Evolutionary conservation across 2,113 vertebrate genomes (phyloP), one percentile per base, ranked within the genome.

Genomic region (Phyllostomus hastatus): DNA sequence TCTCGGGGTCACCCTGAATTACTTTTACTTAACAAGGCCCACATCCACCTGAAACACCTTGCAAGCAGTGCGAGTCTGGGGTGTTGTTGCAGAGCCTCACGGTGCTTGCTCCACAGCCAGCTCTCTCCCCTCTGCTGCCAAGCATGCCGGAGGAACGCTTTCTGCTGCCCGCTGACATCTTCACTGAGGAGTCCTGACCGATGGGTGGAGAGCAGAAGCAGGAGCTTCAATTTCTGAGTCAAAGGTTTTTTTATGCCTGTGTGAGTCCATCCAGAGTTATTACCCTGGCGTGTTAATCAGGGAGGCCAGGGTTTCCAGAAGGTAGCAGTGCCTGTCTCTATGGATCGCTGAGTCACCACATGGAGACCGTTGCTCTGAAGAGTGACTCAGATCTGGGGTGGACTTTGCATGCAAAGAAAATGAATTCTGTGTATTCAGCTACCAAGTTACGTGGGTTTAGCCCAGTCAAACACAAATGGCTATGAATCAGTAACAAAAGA

Each of bases 251-350:
- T 61, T 67, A 12, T 48, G 57, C 8, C 35, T 82, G 1, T 33
- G 24, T 22, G 28, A 94, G 52, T 24, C 19, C 16, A 78, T 16
- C 8, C 10, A 28, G 17, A 31, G 24, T 10, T 11, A 48, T 26
- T 10, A 5, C 1, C 26, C 10, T 20, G 8, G 41, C 0, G 0
- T 5, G 10, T 28, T 22, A 16, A 17, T 17, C 28, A 52, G 91
- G 33, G 92, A 59, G 31, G 12, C 33, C n/a, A n/a, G 43, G 11
- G 43, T 41, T 66, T 54, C 90, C n/a, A 48, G 52, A 67, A 2
- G 7, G 46, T 3, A 26, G 46, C 4, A 2, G n/a, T 16, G 10
- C 15, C 80, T 35, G 81, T 67, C 20, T 50, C 7, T 19, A 12
- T 54, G n/a, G 7, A 10, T 72, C 57, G 46, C 50, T 31, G 41